Evolutionary conservation across 2,113 vertebrate genomes (phyloP).

Genomic region (Larimichthys polyactis): DNA sequence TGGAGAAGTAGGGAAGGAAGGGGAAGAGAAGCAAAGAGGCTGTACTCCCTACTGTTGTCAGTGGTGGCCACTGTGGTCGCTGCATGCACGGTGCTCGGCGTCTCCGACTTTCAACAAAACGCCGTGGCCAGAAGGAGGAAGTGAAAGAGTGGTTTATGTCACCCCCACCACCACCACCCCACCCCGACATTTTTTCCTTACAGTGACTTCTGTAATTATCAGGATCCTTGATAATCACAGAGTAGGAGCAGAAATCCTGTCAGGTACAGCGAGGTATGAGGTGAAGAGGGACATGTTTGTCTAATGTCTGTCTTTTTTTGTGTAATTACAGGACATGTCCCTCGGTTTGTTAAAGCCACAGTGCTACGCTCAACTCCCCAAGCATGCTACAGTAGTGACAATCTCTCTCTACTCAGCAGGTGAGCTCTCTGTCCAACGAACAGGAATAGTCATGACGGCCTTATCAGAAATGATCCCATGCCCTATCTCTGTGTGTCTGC

Average conservation of each 20-base stretch:
- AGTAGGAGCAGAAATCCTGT: neutral
- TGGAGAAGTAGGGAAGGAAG: slow-evolving; percentile 73
- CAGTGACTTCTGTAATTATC: slow-evolving; percentile 15
- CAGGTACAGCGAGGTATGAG: slow-evolving; percentile 28
- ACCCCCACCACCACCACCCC: neutral
- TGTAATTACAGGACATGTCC: slow-evolving; percentile 76
- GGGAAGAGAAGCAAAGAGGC: slow-evolving; percentile 61
- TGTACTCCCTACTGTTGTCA: slow-evolving; percentile 66
- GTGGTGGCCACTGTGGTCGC: slow-evolving; percentile 52
- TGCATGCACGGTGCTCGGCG: slow-evolving; percentile 9
- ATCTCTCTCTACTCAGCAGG: slow-evolving; percentile 65
- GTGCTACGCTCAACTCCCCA: slow-evolving; percentile 47
- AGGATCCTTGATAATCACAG: slow-evolving; percentile 34
- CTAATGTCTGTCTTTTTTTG: slow-evolving; percentile 43
- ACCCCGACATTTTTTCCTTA: neutral
- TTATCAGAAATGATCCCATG: slow-evolving; percentile 52
- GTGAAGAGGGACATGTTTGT: slow-evolving; percentile 8
- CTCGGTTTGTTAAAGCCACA: slow-evolving; percentile 67
- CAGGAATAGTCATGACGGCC: neutral
- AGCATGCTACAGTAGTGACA: slow-evolving; percentile 66
- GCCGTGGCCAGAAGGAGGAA: slow-evolving; percentile 44
- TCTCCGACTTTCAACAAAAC: slow-evolving; percentile 55
- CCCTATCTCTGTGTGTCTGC: slow-evolving; percentile 30
- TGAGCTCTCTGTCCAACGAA: slow-evolving; percentile 44
- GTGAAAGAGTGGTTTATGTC: slow-evolving; percentile 47